phyloP scores from a whole-genome alignment of 2,797 vertebrate genomes.

The Phrynocephalus forsythii region DNA sequence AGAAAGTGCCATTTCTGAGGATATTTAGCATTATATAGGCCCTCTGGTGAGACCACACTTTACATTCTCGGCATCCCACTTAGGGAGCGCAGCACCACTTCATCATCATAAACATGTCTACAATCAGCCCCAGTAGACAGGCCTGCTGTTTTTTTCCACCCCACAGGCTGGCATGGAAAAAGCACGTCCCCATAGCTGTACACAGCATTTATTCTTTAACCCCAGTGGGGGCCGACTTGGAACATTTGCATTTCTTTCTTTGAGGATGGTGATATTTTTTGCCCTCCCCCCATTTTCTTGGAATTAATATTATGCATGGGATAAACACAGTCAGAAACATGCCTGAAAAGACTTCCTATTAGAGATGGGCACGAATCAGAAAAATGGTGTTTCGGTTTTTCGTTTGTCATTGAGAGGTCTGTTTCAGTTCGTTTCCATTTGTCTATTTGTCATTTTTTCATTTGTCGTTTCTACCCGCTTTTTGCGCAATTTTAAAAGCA shows the following conservation, averaged over 20 bases:
- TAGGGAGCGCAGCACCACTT: slow-evolving; percentile 22
- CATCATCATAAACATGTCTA: slow-evolving; percentile 47
- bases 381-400: no score
- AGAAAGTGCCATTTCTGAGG: slow-evolving; percentile 24
- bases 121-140: neutral
- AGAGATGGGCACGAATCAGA: no score
- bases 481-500: no score
- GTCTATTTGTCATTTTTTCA: no score
- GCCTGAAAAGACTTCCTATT: neutral
- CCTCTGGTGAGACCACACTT: slow-evolving; percentile 33
- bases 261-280: neutral
- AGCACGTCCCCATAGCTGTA: neutral
- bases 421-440: no score
- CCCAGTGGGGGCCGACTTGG: neutral
- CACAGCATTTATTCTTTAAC: neutral
- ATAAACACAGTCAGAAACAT: neutral
- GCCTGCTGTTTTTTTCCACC: neutral
- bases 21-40: slow-evolving; percentile 35
- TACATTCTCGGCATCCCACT: slow-evolving; percentile 15
- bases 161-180: neutral
- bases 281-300: neutral
- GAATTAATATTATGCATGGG: neutral
- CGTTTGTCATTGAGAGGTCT: no score
- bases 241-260: slow-evolving; percentile 3
- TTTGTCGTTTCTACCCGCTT: no score